Evolutionary conservation across 2,888 invertebrate genomes (phyloP).

Genomic region (Macropis europaea): DNA sequence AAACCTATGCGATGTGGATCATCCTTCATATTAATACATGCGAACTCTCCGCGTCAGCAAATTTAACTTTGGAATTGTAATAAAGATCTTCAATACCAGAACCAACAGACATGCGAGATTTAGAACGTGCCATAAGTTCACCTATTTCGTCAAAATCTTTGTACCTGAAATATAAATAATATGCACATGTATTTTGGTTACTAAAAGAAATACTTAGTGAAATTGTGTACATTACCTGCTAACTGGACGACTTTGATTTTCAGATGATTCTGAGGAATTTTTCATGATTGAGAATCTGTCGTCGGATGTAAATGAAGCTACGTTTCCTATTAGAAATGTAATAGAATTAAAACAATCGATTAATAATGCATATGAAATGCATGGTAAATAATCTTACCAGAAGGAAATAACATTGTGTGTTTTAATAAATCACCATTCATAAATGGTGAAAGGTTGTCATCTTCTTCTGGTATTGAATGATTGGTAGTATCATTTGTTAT

Average conservation of each 20-base stretch:
- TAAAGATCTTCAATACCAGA: conserved; percentile 76
- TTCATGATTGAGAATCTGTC: conserved; percentile 73
- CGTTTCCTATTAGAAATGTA: conserved; percentile 58
- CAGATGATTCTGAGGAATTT: conserved; percentile 74
- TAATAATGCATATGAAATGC: not conserved
- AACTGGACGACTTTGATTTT: conserved; percentile 80
- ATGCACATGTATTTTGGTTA: not conserved
- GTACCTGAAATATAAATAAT: conserved; percentile 75
- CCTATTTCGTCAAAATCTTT: conserved; percentile 82
- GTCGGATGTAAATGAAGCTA: conserved; percentile 70
- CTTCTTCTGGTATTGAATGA: conserved; percentile 81
- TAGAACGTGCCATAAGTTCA: conserved; percentile 75
- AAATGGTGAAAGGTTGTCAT: conserved; percentile 87
- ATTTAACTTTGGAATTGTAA: conserved; percentile 74
- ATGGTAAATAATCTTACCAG: conserved; percentile 69
- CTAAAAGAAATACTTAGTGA: not conserved
- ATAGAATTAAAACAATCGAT: conserved; percentile 12
- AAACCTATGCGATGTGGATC: conserved; percentile 19
- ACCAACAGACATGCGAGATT: conserved; percentile 75
- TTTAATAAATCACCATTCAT: conserved; percentile 87
- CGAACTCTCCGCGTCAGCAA: conserved; percentile 71
- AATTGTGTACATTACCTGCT: conserved; percentile 67
- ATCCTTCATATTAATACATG: conserved; percentile 72
- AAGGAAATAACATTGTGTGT: conserved; percentile 82
- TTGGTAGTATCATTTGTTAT: conserved; percentile 82